These are phyloP conservation scores for Microctenopoma lineatum DNA, from an alignment of 2,797 vertebrate genomes.

Conservation along the genomic window DNA sequence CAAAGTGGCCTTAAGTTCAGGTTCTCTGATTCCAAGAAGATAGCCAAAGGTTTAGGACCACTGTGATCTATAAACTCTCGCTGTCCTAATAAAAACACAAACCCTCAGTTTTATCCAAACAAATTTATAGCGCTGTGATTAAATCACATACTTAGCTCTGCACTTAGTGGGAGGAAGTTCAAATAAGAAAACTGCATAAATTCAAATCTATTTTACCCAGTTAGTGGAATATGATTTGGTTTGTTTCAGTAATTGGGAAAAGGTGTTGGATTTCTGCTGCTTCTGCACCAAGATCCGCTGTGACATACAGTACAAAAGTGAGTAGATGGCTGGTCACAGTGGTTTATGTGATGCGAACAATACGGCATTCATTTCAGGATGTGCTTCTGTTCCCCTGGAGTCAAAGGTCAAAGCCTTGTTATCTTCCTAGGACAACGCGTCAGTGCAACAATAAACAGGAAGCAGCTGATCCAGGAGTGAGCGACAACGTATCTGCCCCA, in stretches of 20 bases:
- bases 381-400: slow-evolving; percentile 65
- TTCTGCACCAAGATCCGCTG: slow-evolving; percentile 29
- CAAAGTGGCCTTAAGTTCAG: slow-evolving; percentile 64
- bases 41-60: slow-evolving; percentile 56
- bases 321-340: slow-evolving; percentile 17
- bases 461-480: slow-evolving; percentile 75
- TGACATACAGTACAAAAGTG: slow-evolving; percentile 38
- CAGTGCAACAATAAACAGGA: slow-evolving; percentile 82
- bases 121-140: slow-evolving; percentile 7
- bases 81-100: slow-evolving; percentile 43
- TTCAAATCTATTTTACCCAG: slow-evolving; percentile 11
- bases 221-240: background rate
- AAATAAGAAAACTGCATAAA: slow-evolving; percentile 2
- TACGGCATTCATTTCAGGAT: slow-evolving; percentile 68
- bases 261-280: background rate
- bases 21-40: slow-evolving; percentile 66
- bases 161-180: background rate
- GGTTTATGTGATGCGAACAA: slow-evolving; percentile 48
- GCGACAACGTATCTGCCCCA: slow-evolving; percentile 56
- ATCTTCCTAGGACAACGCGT: slow-evolving; percentile 64
- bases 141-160: slow-evolving; percentile 5
- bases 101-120: slow-evolving; percentile 25
- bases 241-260: background rate
- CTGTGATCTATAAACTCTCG: slow-evolving; percentile 30
- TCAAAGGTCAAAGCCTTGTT: slow-evolving; percentile 62